phyloP scores from a whole-genome alignment of 2,888 invertebrate species.

The Melanostoma mellinum region DNA sequence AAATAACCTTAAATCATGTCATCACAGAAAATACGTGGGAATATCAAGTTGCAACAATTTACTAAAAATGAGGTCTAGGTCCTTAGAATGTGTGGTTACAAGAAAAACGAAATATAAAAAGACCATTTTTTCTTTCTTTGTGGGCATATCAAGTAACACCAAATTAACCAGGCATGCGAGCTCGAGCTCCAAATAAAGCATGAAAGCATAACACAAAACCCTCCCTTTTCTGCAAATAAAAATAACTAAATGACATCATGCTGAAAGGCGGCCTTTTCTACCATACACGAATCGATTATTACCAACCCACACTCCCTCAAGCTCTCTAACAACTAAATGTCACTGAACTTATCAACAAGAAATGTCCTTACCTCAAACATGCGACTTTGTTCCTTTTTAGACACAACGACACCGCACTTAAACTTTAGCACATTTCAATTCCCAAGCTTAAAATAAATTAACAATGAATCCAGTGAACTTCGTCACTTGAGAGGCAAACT shows the following conservation, averaged over 20 bases:
- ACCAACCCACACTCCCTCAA: constrained; percentile 5
- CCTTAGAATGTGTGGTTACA: too few species aligned
- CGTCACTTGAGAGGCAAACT: constrained; percentile 7
- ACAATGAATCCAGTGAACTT: constrained; percentile 16
- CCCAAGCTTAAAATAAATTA: constrained; percentile 36
- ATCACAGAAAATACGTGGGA: too few species aligned
- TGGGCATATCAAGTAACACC: too few species aligned
- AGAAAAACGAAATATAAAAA: too few species aligned
- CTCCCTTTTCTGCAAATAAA: constrained; percentile 10
- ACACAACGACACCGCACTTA: constrained; percentile 8
- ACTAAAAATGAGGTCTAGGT: too few species aligned
- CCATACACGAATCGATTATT: constrained; percentile 35
- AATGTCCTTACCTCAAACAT: constrained; percentile 29
- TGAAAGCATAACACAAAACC: neutral
- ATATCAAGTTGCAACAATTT: too few species aligned
- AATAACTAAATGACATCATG: constrained; percentile 31
- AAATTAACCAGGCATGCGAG: neutral
- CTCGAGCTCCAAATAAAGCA: neutral
- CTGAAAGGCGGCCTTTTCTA: constrained; percentile 19
- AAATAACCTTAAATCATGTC: too few species aligned
- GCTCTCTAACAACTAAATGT: constrained; percentile 19
- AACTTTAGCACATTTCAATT: constrained; percentile 35
- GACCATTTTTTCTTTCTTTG: too few species aligned
- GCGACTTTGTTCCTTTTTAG: constrained; percentile 27
- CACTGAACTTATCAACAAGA: constrained; percentile 43